Base-by-base conservation (phyloP, 2,888 invertebrate species). In the Liodrosophila aerea region DNA sequence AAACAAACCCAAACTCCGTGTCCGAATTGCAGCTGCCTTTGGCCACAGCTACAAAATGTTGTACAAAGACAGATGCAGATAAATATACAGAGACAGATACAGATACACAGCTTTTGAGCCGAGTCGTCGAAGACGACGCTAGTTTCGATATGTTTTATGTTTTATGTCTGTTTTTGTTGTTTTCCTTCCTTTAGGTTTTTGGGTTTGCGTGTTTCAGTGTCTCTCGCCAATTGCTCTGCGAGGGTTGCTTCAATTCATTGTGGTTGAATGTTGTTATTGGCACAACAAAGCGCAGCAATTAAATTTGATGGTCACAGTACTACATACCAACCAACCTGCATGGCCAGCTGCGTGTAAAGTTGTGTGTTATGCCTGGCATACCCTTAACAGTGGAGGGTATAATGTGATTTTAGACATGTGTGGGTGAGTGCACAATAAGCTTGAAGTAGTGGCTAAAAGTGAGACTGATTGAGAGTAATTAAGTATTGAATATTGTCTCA, bases 231-330 rank as follows among this genome's bases (percentile, higher is more conserved):
- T 56, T 65, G 67, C 54, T 50, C 27, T 49, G 61, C 73, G 76
- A 77, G 76, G 76, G 76, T 77, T 83, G 83, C 62, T 60, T 69
- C 43, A 66, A 46, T 52, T 62, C 11, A 68, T 76, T 75, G 63
- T 60, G 53, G 29, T 50, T 57, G 56, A n/a, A n/a, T n/a, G 54
- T 64, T 69, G 67, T 53, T 75, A 68, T 76, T 82, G 83, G 76
- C 66, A 83, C 76, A 77, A 77, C 84, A 83, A 65, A 83, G 76
- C 65, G 52, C 69, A 52, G 62, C 76, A 77, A 77, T 77, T 77
- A 80, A 77, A 56, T 72, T 72, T 72, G 73, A 77, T 75, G 80
- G 72, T 43, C 45, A 62, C 47, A n/a, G n/a, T n/a, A n/a, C n/a
- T n/a, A n/a, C n/a, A n/a, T n/a, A n/a, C n/a, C n/a, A n/a, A 40